Percentiles rank a stretch among this genome's conserved stretches.
Evolutionary conservation across 2,113 vertebrate species (phyloP).

Genomic region (Indicator indicator): DNA sequence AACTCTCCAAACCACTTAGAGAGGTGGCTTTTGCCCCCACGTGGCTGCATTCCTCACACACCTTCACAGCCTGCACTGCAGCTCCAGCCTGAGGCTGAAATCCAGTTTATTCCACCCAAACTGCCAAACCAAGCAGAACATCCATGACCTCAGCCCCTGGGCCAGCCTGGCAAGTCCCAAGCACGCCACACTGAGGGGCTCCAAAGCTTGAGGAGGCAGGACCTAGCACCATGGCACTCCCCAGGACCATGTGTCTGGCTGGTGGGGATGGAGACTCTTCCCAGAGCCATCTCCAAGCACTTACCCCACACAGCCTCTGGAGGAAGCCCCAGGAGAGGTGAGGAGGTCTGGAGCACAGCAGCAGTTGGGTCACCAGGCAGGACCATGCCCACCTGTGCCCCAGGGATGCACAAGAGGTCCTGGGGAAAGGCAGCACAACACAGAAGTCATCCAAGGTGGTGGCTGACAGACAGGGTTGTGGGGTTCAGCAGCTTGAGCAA

Average conservation of each 20-base stretch:
- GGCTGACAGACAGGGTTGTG: neutral
- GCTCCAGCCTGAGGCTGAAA: neutral
- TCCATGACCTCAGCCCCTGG: neutral
- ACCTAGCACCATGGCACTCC: neutral
- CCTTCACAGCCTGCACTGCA: neutral
- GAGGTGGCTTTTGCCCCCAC: neutral
- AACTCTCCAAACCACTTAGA: neutral
- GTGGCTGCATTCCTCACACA: neutral
- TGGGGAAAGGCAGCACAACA: neutral
- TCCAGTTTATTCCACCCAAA: neutral
- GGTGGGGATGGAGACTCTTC: fast-evolving
- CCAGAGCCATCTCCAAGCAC: neutral
- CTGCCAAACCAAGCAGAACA: fast-evolving
- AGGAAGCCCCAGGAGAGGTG: neutral
- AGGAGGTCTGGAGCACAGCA: neutral
- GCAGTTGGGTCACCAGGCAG: neutral
- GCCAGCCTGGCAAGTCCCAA: neutral
- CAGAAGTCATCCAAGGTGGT: neutral
- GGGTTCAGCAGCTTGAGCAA: neutral
- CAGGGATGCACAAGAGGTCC: neutral
- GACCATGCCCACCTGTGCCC: neutral
- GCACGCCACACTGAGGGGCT: neutral
- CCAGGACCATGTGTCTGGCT: neutral
- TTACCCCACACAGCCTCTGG: neutral
- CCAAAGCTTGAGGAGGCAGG: neutral